Evolutionary conservation across 2,888 invertebrate genomes (phyloP), one percentile per base, ranked within the genome.

Genomic region (Melitaea athalia): DNA sequence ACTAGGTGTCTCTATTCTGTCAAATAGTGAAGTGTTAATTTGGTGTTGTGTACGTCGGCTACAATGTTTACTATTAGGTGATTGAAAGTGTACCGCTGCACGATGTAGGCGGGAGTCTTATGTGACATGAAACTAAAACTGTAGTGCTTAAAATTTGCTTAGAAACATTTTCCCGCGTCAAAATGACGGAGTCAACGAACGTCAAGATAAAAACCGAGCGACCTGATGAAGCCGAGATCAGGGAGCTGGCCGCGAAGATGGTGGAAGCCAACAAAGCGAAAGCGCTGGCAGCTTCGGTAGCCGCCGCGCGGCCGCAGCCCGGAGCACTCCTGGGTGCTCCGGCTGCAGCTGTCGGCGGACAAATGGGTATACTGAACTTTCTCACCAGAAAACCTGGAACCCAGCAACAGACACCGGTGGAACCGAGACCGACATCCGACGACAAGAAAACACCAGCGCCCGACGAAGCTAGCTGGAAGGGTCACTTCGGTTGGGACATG

Each of bases 401-500:
- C 43, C 77, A 24, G 24, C 24, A 89, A 70, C 77, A 88, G 70
- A 78, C 80, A 52, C 71, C 79, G 0, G 76, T 79, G n/a, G 85
- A 85, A 12, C 82, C 85, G 67, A 85, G 88, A 4, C 86, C 86
- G 0, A 74, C 83, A 0, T 76, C 81, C 5, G 87, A 88, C 59
- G 89, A 92, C 15, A 92, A 91, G 78, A 92, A 90, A 75, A 87
- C 87, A 1, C 89, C 88, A 62, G 87, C 88, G n/a, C 90, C 89
- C 3, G 97, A 97, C 81, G 96, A 96, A 78, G 95, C 96, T 74
- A 96, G 96, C 69, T 94, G 95, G 83, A 94, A 95, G 78, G 96
- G 96, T 52, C 95, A 96, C 80, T 99, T 98, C 86, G 98, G 98
- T 64, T 99, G 98, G 98, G 96, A 96, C 70, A 95, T 95, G 78